These are phyloP conservation scores for Rhorus exstirpatorius DNA, from an alignment of 2,888 invertebrate genomes.

Conservation along the genomic window DNA sequence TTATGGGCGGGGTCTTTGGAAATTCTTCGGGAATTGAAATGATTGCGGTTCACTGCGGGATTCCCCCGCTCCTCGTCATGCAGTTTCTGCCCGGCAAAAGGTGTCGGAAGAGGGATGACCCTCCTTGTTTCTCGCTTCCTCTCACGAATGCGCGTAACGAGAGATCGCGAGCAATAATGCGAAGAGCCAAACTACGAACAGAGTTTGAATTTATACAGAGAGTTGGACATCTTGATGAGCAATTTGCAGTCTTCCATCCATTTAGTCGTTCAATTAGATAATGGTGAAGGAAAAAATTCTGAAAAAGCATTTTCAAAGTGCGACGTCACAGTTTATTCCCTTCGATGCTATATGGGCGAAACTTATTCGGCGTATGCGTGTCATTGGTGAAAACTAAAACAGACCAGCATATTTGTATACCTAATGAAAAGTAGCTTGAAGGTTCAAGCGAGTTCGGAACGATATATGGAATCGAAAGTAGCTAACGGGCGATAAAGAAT, in stretches of 20 bases:
- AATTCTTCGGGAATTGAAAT: conserved; percentile 74
- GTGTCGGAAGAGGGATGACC: conserved; percentile 69
- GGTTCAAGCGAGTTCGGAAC: too few species aligned
- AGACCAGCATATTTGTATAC: too few species aligned
- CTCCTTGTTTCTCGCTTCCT: conserved; percentile 16
- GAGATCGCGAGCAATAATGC: not conserved
- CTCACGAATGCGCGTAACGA: not conserved
- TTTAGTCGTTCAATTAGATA: not conserved
- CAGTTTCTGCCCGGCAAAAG: conserved; percentile 48
- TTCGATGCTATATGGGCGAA: too few species aligned
- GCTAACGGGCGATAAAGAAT: too few species aligned
- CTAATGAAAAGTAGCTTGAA: too few species aligned
- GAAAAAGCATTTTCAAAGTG: too few species aligned
- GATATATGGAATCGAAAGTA: too few species aligned
- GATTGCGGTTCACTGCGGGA: conserved; percentile 72
- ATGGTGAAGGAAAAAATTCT: too few species aligned
- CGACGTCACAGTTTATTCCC: too few species aligned
- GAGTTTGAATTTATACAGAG: not conserved
- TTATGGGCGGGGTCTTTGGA: conserved; percentile 77
- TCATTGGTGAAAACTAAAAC: too few species aligned
- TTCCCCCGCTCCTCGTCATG: conserved; percentile 59
- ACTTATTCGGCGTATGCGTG: too few species aligned
- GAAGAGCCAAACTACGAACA: not conserved
- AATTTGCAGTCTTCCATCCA: not conserved
- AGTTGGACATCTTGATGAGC: not conserved